Evolutionary conservation across 2,797 vertebrate genomes (phyloP), one percentile per base, ranked within the genome.

Genomic region (Galaxias olidus): DNA sequence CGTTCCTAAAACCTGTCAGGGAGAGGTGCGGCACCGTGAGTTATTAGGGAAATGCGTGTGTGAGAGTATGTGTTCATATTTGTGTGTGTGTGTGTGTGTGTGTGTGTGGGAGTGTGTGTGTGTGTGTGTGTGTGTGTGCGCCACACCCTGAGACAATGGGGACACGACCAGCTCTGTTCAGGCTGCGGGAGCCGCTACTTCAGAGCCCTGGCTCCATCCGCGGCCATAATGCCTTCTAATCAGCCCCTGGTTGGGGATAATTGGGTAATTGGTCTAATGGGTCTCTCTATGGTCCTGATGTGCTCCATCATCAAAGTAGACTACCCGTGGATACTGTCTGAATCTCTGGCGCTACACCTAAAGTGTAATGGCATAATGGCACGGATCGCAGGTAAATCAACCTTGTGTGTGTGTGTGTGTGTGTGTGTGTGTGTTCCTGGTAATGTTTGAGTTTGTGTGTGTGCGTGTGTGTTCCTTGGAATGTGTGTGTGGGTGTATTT

Each of bases 341-440:
- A 10, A 19, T 19, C 18, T 8, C 51, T 19, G 51, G 15, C 7
- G 10, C 9, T 11, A 53, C 51, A 4, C 10, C 11, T 19, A 10
- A 51, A 18, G 17, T 19, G 9, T 53, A 53, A 53, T 53, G 51
- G 51, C 17, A 53, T 53, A 19, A 53, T 53, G 51, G 51, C 15
- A 53, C 19, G 51, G 20, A 19, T 53, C 51, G 9, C 51, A 53
- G 51, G 10, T 4, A 67, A 69, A 58, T 61, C 53, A 43, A 52
- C 45, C 51, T 19, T 53, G 4, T 4, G 10, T 53, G 51, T 30
- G 46, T 18, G n/a, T 14, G 12, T n/a, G 64, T 20, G 19, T 42
- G 55, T 58, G 45, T 58, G 19, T 49, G 53, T 46, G 14, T 12
- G 4, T 14, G 45, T 13, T n/a, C n/a, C n/a, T n/a, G n/a, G n/a